Evolutionary conservation across 2,113 vertebrate species (phyloP), one percentile per base, ranked within the genome.

Genomic region (Fukomys damarensis): DNA sequence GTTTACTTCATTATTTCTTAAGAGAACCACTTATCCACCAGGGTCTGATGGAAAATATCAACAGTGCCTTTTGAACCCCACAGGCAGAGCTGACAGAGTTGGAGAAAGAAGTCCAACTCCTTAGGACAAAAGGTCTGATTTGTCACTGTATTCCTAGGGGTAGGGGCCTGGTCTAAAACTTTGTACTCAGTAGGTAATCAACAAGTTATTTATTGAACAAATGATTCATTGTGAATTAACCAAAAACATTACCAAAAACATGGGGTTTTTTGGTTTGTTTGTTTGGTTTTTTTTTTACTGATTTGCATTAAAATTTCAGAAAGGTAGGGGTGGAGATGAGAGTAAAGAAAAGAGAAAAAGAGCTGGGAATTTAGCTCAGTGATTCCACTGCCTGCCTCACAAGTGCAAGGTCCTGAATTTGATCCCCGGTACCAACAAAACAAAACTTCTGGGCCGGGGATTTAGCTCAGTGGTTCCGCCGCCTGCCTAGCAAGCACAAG

Each of bases 221-320:
- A 63, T 87, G 24, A 93, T 26, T 95, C 77, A 76, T 24, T 70
- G 17, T 84, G 61, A 88, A 70, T 96, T 13, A 28, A 94, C 24
- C 35, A 86, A 91, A 88, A 91, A 16, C 20, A 87, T 81, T 84
- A 30, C 43, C 95, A 89, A 49, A 68, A 82, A 91, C 54, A 9
- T 86, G 38, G 96, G 66, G n/a, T n/a, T n/a, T n/a, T n/a, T n/a
- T n/a, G n/a, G n/a, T n/a, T n/a, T n/a, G n/a, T n/a, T n/a, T n/a
- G n/a, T n/a, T n/a, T n/a, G n/a, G n/a, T n/a, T n/a, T n/a, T n/a
- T n/a, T n/a, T n/a, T 93, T 87, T 86, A 54, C 56, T 94, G 49
- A 61, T 83, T 89, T 89, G 49, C 95, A 89, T 86, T 93, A 95
- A 92, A 96, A 92, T 77, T 14, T 56, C 28, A 88, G 81, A 74